Evolutionary conservation across 2,888 invertebrate species (phyloP).

Genomic region (Nymphalis urticae): DNA sequence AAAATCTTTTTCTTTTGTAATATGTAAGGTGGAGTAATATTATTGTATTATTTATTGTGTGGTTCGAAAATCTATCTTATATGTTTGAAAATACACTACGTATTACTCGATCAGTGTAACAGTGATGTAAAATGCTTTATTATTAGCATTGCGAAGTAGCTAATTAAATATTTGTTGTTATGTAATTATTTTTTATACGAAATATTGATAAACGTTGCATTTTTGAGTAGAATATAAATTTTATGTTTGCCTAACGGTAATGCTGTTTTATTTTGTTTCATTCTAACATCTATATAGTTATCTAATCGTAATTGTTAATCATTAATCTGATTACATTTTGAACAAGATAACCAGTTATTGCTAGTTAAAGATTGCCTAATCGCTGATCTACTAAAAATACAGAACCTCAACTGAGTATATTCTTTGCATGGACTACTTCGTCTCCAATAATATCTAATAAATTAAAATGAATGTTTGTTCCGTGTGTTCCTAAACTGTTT

Average conservation of each 20-base stretch:
- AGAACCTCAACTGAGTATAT: too few species aligned
- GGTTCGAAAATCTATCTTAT: background rate
- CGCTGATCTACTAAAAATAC: too few species aligned
- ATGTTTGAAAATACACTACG: conserved; percentile 10
- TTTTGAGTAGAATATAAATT: conserved; percentile 71
- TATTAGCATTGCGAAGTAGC: conserved; percentile 61
- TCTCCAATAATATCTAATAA: too few species aligned
- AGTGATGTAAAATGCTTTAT: conserved; percentile 51
- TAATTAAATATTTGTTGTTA: conserved; percentile 69
- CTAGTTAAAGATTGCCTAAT: too few species aligned
- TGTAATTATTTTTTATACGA: conserved; percentile 75
- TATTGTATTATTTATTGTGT: background rate
- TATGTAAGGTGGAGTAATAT: conserved; percentile 34
- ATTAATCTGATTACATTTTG: too few species aligned
- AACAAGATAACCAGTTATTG: too few species aligned
- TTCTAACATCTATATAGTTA: background rate
- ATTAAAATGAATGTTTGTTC: too few species aligned
- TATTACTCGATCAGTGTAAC: conserved; percentile 37
- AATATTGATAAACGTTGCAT: conserved; percentile 77
- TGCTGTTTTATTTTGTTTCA: conserved; percentile 32
- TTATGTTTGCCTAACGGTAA: conserved; percentile 65
- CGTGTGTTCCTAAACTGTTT: too few species aligned
- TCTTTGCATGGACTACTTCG: too few species aligned
- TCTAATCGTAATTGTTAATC: too few species aligned
- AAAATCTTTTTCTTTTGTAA: conserved; percentile 14